Percentiles rank a stretch among this genome's conserved stretches.
Conservation (phyloP, 2,797 vertebrate species). For the Poecilia wingei region DNA sequence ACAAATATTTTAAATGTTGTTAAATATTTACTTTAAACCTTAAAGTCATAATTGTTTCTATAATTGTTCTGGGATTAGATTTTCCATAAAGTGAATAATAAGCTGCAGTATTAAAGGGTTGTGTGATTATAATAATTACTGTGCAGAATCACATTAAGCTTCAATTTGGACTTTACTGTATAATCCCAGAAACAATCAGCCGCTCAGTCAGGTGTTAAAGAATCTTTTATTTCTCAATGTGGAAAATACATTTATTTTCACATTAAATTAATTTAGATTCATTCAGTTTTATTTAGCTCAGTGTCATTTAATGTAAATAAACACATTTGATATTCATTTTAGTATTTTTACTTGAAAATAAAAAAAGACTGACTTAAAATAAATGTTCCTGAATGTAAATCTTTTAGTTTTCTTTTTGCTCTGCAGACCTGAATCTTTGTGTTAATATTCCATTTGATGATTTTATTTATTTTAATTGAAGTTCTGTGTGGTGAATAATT, state of each 20-base stretch:
- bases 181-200: slow-evolving; percentile 7
- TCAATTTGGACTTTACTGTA: not conserved
- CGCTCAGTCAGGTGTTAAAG: not conserved
- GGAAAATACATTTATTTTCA: not conserved
- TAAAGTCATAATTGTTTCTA: not conserved
- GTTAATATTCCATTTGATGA: not conserved
- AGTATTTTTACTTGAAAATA: not conserved
- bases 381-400: not conserved
- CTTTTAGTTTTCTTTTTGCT: not conserved
- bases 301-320: not conserved
- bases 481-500: not conserved
- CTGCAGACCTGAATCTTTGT: not conserved
- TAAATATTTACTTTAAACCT: not conserved
- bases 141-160: slow-evolving; percentile 2
- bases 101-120: not conserved
- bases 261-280: not conserved
- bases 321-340: not conserved
- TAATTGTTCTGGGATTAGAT: not conserved
- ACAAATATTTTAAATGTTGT: not conserved
- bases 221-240: not conserved
- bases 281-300: not conserved
- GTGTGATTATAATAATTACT: slow-evolving; percentile 1
- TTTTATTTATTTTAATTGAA: not conserved
- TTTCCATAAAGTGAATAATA: not conserved
- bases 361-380: not conserved